Conservation (phyloP, 2,888 invertebrate genomes). For the Eulithis testata region DNA sequence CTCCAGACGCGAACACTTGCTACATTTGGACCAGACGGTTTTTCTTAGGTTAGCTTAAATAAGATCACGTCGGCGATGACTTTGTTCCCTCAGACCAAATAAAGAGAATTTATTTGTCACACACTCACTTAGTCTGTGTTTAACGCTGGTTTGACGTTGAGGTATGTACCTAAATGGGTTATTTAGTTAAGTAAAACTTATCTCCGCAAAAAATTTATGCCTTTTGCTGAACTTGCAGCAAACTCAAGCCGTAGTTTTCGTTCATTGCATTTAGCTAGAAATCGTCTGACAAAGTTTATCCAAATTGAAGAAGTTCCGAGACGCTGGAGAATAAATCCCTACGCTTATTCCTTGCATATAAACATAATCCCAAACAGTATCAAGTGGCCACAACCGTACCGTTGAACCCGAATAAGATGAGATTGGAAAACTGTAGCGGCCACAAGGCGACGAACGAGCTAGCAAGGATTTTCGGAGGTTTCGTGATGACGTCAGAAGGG, state of each 20-base stretch:
- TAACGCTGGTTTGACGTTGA: neutral
- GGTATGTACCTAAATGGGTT: constrained; percentile 1
- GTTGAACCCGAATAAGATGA: constrained; percentile 46
- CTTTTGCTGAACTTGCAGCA: neutral
- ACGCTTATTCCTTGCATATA: constrained; percentile 43
- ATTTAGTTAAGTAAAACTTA: neutral
- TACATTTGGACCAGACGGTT: constrained; percentile 45
- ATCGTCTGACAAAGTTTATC: constrained; percentile 33
- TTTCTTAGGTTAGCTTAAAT: constrained; percentile 54
- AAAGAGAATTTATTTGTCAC: constrained; percentile 29
- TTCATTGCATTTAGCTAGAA: constrained; percentile 18
- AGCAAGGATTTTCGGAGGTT: constrained; percentile 71
- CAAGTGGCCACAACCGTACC: constrained; percentile 43
- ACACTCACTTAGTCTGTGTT: constrained; percentile 13
- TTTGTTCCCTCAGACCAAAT: constrained; percentile 41
- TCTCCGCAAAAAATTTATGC: neutral
- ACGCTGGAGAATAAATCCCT: constrained; percentile 33
- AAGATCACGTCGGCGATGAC: constrained; percentile 55
- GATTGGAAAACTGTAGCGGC: constrained; percentile 55
- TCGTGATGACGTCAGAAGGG: constrained; percentile 76
- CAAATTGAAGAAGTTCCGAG: constrained; percentile 38
- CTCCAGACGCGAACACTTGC: constrained; percentile 28
- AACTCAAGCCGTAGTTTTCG: constrained; percentile 1
- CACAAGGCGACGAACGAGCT: constrained; percentile 63
- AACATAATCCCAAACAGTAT: constrained; percentile 40